phyloP scores from a whole-genome alignment of 2,888 invertebrate genomes.

The Penaeus monodon region DNA sequence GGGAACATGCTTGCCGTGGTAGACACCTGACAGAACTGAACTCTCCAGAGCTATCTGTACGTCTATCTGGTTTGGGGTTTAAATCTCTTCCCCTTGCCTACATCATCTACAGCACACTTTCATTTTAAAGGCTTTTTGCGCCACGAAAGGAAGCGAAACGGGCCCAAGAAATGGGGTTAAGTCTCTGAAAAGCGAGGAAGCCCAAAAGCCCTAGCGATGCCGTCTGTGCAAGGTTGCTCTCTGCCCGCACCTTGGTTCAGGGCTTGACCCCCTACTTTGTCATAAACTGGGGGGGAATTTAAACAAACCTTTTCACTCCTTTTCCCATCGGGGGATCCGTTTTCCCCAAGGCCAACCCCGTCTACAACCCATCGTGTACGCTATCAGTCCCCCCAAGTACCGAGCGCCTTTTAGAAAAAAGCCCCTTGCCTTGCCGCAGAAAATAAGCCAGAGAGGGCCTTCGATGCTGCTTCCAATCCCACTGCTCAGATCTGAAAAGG shows the following conservation, averaged over 20 bases:
- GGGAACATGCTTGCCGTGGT: slow-evolving; percentile 71
- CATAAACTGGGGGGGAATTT: slow-evolving; percentile 67
- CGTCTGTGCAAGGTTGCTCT: slow-evolving; percentile 66
- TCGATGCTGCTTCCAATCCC: no score
- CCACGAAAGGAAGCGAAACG: slow-evolving; percentile 66
- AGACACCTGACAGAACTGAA: slow-evolving; percentile 6
- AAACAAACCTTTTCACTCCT: slow-evolving; percentile 60
- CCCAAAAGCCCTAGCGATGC: slow-evolving; percentile 63
- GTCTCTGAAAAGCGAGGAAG: slow-evolving; percentile 60
- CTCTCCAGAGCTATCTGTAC: slow-evolving; percentile 65
- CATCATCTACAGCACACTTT: slow-evolving; percentile 69
- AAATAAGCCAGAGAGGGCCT: not conserved
- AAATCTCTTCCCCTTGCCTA: slow-evolving; percentile 66
- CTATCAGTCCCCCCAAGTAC: slow-evolving; percentile 67
- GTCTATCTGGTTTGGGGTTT: slow-evolving; percentile 53
- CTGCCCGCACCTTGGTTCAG: slow-evolving; percentile 66
- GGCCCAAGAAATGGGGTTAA: slow-evolving; percentile 66
- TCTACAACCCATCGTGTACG: slow-evolving; percentile 68
- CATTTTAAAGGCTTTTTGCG: slow-evolving; percentile 68
- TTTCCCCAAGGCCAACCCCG: slow-evolving; percentile 71
- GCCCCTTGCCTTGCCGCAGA: slow-evolving; percentile 62
- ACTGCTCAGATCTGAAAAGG: no score
- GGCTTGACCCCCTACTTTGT: slow-evolving; percentile 68
- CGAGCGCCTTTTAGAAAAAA: slow-evolving; percentile 62
- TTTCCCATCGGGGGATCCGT: slow-evolving; percentile 68